Evolutionary conservation across 2,797 vertebrate species (phyloP), one percentile per base, ranked within the genome.

Genomic region (Staurois parvus): DNA sequence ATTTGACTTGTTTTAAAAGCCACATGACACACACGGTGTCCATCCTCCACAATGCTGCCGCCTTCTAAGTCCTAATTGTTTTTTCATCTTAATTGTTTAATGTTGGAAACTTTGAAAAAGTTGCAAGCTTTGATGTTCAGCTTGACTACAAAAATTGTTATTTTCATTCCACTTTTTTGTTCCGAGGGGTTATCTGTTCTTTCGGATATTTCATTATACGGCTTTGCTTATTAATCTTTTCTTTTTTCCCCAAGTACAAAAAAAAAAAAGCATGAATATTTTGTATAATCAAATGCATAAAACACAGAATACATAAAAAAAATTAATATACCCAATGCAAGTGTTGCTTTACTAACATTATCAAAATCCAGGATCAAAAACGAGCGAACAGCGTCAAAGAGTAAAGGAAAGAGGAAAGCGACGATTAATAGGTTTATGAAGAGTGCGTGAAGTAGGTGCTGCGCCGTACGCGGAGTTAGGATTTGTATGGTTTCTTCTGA

Each of bases 1-100:
- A 98, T 98, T 97, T 96, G 95, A 95, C 97, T 97, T 97, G 97
- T 98, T 97, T 98, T 98, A 98, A 97, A 98, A 98, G 96, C 97
- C 96, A 96, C 97, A 97, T 96, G 97, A 97, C 96, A 96, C 92
- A 92, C 92, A 94, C 97, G 97, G 96, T 98, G 95, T 96, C 96
- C 96, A 94, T 95, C 97, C 96, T 97, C 96, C 91, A 93, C 96
- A 96, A 96, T 96, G 93, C 95, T 91, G 89, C 88, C 92, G 93
- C 93, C 92, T 95, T 91, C 91, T 88, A 90, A 94, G 93, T 94
- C 86, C 89, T 95, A 96, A 97, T 96, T 95, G 96, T 95, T 77
- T 94, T 84, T 93, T 93, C 90, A 92, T 96, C 95, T 95, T 95
- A 95, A 95, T 96, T 96, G 93, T 94, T 96, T 96, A 94, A 96